Percentiles rank a stretch among this genome's conserved stretches.
phyloP scores from a whole-genome alignment of 1,140 invertebrate species.

The Lepidurus couesii region DNA sequence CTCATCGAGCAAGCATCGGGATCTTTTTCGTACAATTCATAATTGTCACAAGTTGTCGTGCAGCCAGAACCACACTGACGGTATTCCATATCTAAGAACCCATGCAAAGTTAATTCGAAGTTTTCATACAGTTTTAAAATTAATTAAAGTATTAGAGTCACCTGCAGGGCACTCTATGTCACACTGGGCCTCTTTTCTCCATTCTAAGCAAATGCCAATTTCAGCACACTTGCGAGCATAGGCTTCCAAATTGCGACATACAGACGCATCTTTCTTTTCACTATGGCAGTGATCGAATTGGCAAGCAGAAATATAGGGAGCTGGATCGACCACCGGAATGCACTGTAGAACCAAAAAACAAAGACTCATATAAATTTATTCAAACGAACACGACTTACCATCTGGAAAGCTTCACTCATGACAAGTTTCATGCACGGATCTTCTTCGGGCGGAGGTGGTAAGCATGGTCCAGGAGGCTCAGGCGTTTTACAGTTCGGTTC shows the following conservation, averaged over 20 bases:
- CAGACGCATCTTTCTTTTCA: constrained; percentile 42
- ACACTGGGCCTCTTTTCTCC: constrained; percentile 59
- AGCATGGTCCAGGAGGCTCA: constrained; percentile 34
- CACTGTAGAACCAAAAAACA: constrained; percentile 50
- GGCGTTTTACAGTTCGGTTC: constrained; percentile 33
- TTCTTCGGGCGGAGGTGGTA: constrained; percentile 44
- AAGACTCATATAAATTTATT: neutral
- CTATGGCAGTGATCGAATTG: constrained; percentile 58
- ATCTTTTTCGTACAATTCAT: constrained; percentile 41
- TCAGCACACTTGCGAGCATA: constrained; percentile 65
- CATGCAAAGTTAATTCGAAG: constrained; percentile 39
- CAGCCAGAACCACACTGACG: constrained; percentile 60
- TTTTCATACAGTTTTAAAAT: neutral
- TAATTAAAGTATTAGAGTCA: constrained; percentile 36
- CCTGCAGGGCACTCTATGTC: constrained; percentile 52
- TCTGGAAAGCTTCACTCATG: constrained; percentile 57
- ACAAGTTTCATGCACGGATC: constrained; percentile 61
- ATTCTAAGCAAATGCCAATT: constrained; percentile 62
- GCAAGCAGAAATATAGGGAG: constrained; percentile 59
- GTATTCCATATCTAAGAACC: constrained; percentile 54
- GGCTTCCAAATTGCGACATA: constrained; percentile 59
- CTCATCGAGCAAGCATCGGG: constrained; percentile 49
- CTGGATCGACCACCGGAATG: constrained; percentile 62
- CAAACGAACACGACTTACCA: constrained; percentile 42
- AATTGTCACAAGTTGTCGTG: constrained; percentile 60